These are phyloP conservation scores for Pomatorhinus ruficollis DNA, from an alignment of 2,113 vertebrate genomes.

Conservation along the genomic window DNA sequence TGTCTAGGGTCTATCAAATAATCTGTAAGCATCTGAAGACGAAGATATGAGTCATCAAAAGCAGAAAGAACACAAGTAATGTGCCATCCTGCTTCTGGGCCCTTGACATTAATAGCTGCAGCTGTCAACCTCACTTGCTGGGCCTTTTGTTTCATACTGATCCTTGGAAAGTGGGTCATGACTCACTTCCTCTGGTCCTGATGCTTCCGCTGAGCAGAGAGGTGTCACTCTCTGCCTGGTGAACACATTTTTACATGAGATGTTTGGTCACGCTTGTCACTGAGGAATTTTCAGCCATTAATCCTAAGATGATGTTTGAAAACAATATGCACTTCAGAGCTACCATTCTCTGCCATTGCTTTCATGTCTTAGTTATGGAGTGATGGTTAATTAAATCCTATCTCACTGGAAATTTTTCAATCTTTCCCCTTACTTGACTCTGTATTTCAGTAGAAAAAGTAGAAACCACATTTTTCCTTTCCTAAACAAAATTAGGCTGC, in stretches of 20 bases:
- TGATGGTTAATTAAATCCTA: background rate
- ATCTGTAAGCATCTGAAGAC: background rate
- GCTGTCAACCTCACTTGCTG: background rate
- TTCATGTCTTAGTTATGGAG: background rate
- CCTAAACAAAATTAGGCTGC: constrained; percentile 3
- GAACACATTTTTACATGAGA: background rate
- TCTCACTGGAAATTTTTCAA: background rate
- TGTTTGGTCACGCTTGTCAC: background rate
- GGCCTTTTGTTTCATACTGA: background rate
- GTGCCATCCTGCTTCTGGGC: background rate
- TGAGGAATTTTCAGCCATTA: background rate
- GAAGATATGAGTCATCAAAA: background rate
- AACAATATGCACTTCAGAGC: background rate
- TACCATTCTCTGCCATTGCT: background rate
- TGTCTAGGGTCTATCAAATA: background rate
- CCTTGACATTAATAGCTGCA: background rate
- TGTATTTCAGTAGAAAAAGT: background rate
- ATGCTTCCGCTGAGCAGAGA: background rate
- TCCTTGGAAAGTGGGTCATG: background rate
- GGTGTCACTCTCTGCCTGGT: background rate
- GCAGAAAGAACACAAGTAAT: background rate
- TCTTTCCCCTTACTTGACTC: background rate
- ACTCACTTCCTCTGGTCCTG: background rate
- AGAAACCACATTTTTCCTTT: constrained; percentile 13
- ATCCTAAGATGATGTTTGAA: background rate